A percentile compares a stretch with the other conserved stretches of the same genome.
Conservation (phyloP, 2,797 vertebrate species). For the Silurus aristotelis region DNA sequence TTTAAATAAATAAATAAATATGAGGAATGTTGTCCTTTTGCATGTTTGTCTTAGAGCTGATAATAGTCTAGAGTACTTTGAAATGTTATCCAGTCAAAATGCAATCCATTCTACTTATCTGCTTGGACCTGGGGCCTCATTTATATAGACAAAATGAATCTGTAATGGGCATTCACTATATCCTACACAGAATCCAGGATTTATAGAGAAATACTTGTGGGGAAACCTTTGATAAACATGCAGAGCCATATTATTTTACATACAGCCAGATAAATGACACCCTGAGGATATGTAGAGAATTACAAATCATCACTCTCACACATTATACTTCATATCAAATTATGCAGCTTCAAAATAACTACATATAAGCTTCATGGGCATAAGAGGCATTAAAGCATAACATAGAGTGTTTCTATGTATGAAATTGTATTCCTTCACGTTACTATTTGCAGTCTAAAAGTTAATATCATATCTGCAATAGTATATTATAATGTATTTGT, state of each 20-base stretch:
- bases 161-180: background rate
- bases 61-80: background rate
- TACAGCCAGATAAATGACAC: background rate
- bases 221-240: background rate
- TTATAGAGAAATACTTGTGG: background rate
- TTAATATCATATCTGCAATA: background rate
- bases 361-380: background rate
- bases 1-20: constrained; percentile 28
- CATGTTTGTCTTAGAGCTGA: constrained; percentile 5
- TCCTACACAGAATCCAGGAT: background rate
- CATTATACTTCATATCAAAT: background rate
- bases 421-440: background rate
- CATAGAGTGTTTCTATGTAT: background rate
- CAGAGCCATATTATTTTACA: background rate
- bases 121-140: background rate
- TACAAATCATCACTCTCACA: background rate
- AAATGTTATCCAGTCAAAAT: constrained; percentile 32
- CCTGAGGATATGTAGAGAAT: background rate
- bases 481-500: background rate
- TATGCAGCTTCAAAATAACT: background rate
- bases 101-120: constrained; percentile 21
- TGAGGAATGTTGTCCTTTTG: constrained; percentile 8
- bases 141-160: background rate
- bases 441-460: background rate
- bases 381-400: background rate